Base-by-base conservation (phyloP, 2,797 vertebrate genomes). In the Pagetopsis macropterus region DNA sequence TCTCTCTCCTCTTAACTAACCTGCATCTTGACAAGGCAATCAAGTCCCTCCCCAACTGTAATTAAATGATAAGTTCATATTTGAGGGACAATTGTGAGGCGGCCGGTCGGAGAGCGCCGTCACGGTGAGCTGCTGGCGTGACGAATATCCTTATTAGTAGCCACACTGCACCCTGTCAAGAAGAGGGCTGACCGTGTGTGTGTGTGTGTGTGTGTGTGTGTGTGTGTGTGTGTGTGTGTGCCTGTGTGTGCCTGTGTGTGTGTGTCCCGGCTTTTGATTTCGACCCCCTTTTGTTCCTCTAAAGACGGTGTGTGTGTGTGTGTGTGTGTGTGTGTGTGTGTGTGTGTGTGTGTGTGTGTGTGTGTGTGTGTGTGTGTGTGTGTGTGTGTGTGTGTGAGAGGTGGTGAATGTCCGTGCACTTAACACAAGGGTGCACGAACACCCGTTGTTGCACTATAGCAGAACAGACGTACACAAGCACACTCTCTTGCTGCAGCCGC, bases 41-140 rank as follows among this genome's bases (percentile, higher is more conserved):
- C 95, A 93, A 86, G 92, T 92, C 84, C 87, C 92, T 89, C 71
- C 59, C 90, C 55, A 59, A 93, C 93, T 92, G 92, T 96, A 97
- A 97, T 97, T 97, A 97, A 97, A 96, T 96, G 96, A 96, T 96
- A 96, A 96, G 94, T 97, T 96, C 94, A 95, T 94, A 95, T 96
- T 94, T 95, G 93, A 94, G 94, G 94, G 95, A 95, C 95, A 94
- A 94, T 95, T 87, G 93, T 92, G 84, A 84, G 88, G 91, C 59
- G 65, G 81, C 63, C 14, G 71, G 79, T 85, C 61, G 67, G 85
- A 81, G 85, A 80, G 79, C 6, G 69, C 83, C 92, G 93, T 93
- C 93, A 93, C 40, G 50, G 81, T 48, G 90, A 92, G 87, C 90
- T 89, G 91, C 93, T 89, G 70, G 93, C 87, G 70, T 96, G 95